Evolutionary conservation across 2,797 vertebrate species (phyloP).

Genomic region (Scomberomorus guttatus): DNA sequence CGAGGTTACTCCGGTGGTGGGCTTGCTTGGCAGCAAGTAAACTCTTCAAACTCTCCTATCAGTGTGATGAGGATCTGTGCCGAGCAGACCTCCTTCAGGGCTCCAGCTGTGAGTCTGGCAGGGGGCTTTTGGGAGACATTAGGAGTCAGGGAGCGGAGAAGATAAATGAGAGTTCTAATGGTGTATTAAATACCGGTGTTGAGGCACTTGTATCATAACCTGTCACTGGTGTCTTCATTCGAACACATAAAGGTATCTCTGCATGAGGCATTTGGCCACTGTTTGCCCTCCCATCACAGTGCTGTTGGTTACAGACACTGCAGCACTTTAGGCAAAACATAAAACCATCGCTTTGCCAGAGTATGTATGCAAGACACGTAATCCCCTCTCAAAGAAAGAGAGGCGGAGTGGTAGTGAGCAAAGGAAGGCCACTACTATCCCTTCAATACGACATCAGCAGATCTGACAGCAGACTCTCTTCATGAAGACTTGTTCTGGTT

Average conservation of each 20-base stretch:
- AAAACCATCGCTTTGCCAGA: conserved; percentile 17
- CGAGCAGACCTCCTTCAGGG: conserved; percentile 38
- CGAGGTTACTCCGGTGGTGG: conserved; percentile 28
- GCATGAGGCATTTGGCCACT: not conserved
- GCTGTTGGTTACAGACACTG: conserved; percentile 47
- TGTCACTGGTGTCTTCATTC: conserved; percentile 15
- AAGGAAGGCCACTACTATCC: conserved; percentile 40
- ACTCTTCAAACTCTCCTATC: conserved; percentile 33
- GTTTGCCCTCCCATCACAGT: not conserved
- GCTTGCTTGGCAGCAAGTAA: conserved; percentile 26
- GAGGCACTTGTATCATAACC: conserved; percentile 37
- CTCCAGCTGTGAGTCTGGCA: conserved; percentile 58
- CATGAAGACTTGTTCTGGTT: conserved; percentile 34
- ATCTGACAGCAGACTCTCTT: conserved; percentile 63
- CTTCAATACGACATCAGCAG: conserved; percentile 56
- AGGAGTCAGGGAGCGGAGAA: conserved; percentile 44
- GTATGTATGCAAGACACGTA: conserved; percentile 62
- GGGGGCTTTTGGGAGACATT: conserved; percentile 58
- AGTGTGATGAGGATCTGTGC: conserved; percentile 42
- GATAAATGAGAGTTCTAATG: conserved; percentile 64
- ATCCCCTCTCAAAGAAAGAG: conserved; percentile 35
- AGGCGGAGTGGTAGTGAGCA: conserved; percentile 47
- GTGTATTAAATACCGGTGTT: conserved; percentile 52
- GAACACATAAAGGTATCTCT: conserved; percentile 26
- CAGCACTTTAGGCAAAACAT: conserved; percentile 57